These are phyloP conservation scores for Halcyon leucocephala DNA, from an alignment of 2,797 vertebrate genomes.

Conservation along the genomic window DNA sequence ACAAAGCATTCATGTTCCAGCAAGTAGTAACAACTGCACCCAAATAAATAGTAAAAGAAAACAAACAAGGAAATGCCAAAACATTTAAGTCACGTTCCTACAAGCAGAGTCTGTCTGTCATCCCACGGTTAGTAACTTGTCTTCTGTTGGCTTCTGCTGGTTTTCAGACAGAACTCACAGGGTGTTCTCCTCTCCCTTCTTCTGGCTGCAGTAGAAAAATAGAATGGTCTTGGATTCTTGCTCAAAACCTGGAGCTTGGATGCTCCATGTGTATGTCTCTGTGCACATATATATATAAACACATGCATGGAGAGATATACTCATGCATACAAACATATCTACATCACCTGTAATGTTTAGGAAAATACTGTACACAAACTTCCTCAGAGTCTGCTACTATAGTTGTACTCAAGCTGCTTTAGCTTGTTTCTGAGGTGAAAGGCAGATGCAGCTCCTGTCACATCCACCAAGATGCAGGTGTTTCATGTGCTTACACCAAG, in stretches of 20 bases:
- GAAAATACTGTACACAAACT: not conserved
- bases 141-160: not conserved
- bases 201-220: not conserved
- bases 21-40: not conserved
- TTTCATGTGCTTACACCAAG: not conserved
- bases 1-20: not conserved
- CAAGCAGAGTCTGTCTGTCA: not conserved
- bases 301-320: not conserved
- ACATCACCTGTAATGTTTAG: not conserved
- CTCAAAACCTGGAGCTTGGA: not conserved
- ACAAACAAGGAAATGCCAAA: not conserved
- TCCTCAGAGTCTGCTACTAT: not conserved
- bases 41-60: not conserved
- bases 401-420: not conserved
- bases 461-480: not conserved
- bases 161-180: not conserved
- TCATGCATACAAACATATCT: not conserved
- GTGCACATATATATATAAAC: not conserved
- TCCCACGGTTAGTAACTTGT: not conserved
- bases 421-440: not conserved
- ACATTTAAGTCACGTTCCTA: not conserved
- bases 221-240: not conserved
- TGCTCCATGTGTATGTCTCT: not conserved
- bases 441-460: not conserved
- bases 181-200: not conserved